phyloP scores from a whole-genome alignment of 2,113 vertebrate species.

The Megaptera novaeangliae region DNA sequence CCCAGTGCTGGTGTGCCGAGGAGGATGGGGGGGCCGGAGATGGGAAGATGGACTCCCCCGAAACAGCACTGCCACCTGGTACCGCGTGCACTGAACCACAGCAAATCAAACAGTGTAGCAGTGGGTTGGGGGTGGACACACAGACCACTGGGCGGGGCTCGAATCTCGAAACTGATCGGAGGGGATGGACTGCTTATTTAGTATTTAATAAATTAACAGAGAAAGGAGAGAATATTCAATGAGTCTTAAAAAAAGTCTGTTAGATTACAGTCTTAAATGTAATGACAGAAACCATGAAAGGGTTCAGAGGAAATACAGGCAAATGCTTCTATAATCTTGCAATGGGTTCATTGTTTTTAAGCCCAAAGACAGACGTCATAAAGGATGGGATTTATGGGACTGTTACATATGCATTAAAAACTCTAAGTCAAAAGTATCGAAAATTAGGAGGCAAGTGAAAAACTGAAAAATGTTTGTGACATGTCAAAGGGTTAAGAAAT shows the following conservation, averaged over 20 bases:
- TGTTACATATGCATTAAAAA: not conserved
- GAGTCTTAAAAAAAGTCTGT: not conserved
- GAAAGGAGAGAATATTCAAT: not conserved
- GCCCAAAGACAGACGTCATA: not conserved
- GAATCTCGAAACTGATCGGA: not conserved
- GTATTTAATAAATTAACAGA: not conserved
- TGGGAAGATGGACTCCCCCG: no score
- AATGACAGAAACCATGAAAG: not conserved
- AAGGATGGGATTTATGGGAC: not conserved
- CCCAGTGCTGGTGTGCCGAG: not conserved
- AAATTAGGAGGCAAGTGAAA: not conserved
- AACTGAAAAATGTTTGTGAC: not conserved
- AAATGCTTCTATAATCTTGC: not conserved
- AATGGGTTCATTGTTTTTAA: not conserved
- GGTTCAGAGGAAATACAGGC: not conserved
- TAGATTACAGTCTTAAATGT: not conserved
- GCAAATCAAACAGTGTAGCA: not conserved
- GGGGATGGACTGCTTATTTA: not conserved
- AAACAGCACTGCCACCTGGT: not conserved
- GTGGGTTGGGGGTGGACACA: fast-evolving
- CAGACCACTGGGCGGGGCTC: no score
- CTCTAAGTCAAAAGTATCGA: not conserved
- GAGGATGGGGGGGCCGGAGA: not conserved
- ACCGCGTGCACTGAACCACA: fast-evolving
- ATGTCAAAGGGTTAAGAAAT: not conserved